A percentile compares a stretch with the other conserved stretches of the same genome.
Conservation (phyloP, 2,113 vertebrate species). For the Callospermophilus lateralis region DNA sequence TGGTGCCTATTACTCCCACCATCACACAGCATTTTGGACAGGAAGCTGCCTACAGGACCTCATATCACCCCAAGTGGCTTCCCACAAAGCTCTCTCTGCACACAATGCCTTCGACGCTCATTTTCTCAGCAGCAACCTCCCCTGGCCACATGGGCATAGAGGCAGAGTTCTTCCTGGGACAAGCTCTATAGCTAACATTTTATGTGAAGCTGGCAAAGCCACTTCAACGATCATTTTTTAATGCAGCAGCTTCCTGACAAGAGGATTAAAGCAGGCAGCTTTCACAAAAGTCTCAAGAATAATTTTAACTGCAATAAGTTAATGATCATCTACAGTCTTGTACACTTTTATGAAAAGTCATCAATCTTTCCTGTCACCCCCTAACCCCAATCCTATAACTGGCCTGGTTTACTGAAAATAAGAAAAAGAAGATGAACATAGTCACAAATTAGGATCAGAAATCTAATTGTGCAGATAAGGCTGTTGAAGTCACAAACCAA, state of each 20-base stretch:
- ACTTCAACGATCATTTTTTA: background rate
- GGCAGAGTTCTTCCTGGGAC: background rate
- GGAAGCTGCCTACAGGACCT: background rate
- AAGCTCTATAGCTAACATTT: background rate
- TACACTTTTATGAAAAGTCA: conserved; percentile 41
- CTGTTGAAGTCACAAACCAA: background rate
- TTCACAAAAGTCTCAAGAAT: conserved; percentile 59
- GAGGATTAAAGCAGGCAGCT: conserved; percentile 60
- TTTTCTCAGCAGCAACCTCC: background rate
- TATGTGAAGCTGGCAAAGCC: conserved; percentile 3
- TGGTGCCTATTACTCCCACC: background rate
- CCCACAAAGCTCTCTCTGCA: background rate
- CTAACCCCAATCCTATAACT: background rate
- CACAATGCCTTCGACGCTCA: rapidly evolving
- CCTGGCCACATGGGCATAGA: rapidly evolving
- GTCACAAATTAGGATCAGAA: conserved; percentile 6
- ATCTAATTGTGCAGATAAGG: background rate
- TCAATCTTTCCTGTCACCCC: conserved; percentile 36
- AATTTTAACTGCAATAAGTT: conserved; percentile 15
- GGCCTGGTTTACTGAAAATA: background rate
- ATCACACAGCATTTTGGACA: background rate
- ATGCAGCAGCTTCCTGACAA: conserved; percentile 45
- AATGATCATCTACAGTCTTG: conserved; percentile 44
- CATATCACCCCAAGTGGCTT: rapidly evolving
- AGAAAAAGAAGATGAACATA: background rate